phyloP scores from a whole-genome alignment of 2,797 vertebrate species.

The Stomatorhinus walkeri region DNA sequence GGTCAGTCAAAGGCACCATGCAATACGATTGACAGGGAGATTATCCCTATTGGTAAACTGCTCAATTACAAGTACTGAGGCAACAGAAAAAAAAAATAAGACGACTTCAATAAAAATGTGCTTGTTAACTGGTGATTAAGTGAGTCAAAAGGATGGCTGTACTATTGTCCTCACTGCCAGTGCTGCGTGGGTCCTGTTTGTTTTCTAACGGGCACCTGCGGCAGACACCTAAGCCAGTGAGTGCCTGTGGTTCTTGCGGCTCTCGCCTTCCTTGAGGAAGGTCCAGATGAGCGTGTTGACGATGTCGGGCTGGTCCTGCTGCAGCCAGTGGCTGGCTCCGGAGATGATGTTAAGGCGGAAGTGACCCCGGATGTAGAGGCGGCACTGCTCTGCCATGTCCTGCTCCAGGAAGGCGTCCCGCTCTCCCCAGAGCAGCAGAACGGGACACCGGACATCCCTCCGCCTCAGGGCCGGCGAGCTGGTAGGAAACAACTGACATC shows the following conservation, averaged over 20 bases:
- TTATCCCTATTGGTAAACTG: conserved; percentile 65
- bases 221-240: neutral
- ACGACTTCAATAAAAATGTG: conserved; percentile 52
- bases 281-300: conserved; percentile 98
- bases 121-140: conserved; percentile 49
- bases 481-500: neutral
- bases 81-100: conserved; percentile 64
- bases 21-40: conserved; percentile 72
- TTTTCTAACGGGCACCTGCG: conserved; percentile 20
- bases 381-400: conserved; percentile 89
- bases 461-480: conserved; percentile 83
- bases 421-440: conserved; percentile 89
- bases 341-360: conserved; percentile 92
- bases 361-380: conserved; percentile 85
- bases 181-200: conserved; percentile 26
- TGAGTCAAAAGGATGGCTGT: conserved; percentile 57
- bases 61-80: conserved; percentile 81
- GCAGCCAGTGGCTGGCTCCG: conserved; percentile 92
- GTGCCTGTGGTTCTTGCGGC: conserved; percentile 68
- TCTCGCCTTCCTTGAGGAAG: conserved; percentile 88
- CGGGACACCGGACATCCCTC: conserved; percentile 80
- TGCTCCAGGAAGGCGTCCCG: conserved; percentile 88
- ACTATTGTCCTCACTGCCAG: conserved; percentile 53
- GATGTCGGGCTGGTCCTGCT: conserved; percentile 94
- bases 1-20: conserved; percentile 83